These are phyloP conservation scores for Polypedilum pembai DNA, from an alignment of 1,140 invertebrate species.

Conservation along the genomic window DNA sequence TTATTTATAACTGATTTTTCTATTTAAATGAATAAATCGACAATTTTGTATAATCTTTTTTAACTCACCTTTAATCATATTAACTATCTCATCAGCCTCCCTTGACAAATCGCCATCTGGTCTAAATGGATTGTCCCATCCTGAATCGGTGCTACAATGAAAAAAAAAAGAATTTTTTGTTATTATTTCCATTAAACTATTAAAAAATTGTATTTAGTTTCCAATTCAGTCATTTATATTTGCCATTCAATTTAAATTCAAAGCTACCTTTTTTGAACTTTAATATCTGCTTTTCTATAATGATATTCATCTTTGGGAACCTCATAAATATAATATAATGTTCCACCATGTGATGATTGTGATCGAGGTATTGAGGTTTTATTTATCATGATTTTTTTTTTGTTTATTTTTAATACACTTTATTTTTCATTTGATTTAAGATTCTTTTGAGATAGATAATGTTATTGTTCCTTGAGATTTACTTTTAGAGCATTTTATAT, in stretches of 20 bases:
- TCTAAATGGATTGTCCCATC: constrained; percentile 95
- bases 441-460: not conserved
- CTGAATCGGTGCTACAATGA: constrained; percentile 79
- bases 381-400: constrained; percentile 12
- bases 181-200: too few species aligned
- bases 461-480: not conserved
- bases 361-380: constrained; percentile 22
- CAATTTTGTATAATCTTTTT: too few species aligned
- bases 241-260: not conserved
- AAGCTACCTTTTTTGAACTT: not conserved
- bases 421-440: not conserved
- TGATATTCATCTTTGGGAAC: constrained; percentile 46
- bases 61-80: constrained; percentile 71
- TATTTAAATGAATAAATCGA: too few species aligned
- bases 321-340: constrained; percentile 55
- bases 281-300: not conserved
- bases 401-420: not conserved
- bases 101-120: constrained; percentile 88
- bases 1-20: too few species aligned
- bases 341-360: constrained; percentile 48
- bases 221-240: not conserved
- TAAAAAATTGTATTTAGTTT: too few species aligned
- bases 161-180: constrained; percentile 32
- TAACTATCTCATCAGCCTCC: constrained; percentile 93
- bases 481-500: too few species aligned